Evolutionary conservation across 2,888 invertebrate species (phyloP), one percentile per base, ranked within the genome.

Genomic region (Drosophila buzzatii): DNA sequence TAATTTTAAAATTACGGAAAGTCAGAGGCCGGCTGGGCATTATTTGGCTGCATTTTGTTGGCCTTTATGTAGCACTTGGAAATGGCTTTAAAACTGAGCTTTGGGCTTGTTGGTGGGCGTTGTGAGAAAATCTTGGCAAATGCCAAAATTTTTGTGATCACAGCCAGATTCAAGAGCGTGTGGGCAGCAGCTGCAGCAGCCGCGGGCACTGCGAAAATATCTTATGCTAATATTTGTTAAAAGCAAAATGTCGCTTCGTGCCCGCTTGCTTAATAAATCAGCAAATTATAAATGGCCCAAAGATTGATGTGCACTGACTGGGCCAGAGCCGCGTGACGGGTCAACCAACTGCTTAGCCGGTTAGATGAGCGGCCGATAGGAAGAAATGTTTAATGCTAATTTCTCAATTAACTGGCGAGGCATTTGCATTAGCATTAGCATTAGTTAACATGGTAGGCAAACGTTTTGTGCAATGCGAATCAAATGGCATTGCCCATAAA

Each of bases 1-100:
- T 87, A 87, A 87, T 87, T 87, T 89, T 88, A 72, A 85, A 89
- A 87, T 87, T 87, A 86, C 85, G 74, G 82, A 86, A 87, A 89
- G 87, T 86, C 86, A 89, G 89, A 87, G 87, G 89, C 89, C 86
- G 87, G 63, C 88, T 77, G 79, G 85, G 77, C 88, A 85, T 85
- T 88, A 82, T 87, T 88, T 81, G 73, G 81, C 56, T 62, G 73
- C 70, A 75, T 72, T 79, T 76, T 86, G 82, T 80, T 85, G 85
- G 82, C 80, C 89, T 86, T 84, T 85, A 82, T 86, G 83, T 83
- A 82, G 82, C 88, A 80, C 80, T 78, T 82, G 75, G 76, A 77
- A 80, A 87, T 83, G 79, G 64, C 66, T 77, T 80, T 51, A 71
- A 70, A 76, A 67, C 60, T 45, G 64, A 65, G 72, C 71, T 76